These are phyloP conservation scores for Phoenicopterus ruber DNA, from an alignment of 2,113 vertebrate genomes.

Conservation along the genomic window DNA sequence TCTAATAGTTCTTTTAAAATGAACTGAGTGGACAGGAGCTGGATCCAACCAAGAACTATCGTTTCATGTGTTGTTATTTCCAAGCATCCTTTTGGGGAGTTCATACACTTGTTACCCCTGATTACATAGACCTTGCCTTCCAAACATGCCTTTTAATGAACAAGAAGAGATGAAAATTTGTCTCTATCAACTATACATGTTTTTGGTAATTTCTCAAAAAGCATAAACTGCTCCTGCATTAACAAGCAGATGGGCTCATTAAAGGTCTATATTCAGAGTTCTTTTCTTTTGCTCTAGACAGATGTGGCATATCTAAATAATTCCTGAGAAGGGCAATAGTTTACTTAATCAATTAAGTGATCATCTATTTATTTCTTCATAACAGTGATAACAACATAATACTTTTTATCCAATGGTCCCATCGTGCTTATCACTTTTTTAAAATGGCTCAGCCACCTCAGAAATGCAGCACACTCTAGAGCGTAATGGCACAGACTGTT, in stretches of 20 bases:
- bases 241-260: neutral
- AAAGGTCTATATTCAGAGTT: neutral
- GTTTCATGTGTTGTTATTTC: neutral
- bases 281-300: conserved; percentile 1
- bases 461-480: neutral
- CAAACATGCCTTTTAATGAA: conserved; percentile 27
- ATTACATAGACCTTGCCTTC: neutral
- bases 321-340: neutral
- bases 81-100: neutral
- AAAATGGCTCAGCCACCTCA: neutral
- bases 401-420: neutral
- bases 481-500: neutral
- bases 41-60: neutral
- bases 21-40: neutral
- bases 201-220: neutral
- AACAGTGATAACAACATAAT: neutral
- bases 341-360: conserved; percentile 4
- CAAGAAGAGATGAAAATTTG: neutral
- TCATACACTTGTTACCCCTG: neutral
- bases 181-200: neutral
- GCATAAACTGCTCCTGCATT: neutral
- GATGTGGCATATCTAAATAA: neutral
- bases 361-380: conserved; percentile 9
- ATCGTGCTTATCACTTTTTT: neutral
- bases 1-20: neutral